Percentiles rank a stretch among this genome's conserved stretches.
Conservation (phyloP, 2,888 invertebrate genomes). For the Disparrhopalites patrizii region DNA sequence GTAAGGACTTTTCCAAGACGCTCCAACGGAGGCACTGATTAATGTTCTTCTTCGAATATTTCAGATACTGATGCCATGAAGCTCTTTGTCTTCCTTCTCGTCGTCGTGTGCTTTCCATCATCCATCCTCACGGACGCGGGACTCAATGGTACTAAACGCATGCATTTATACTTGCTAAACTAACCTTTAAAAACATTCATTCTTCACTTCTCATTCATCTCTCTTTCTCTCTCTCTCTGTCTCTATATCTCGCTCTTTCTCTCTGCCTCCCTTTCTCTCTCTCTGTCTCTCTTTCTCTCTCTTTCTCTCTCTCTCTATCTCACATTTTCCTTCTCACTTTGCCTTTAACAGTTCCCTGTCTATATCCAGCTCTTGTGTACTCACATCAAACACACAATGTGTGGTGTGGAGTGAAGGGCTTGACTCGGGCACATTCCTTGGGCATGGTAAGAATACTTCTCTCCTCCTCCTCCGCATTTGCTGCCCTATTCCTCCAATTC, state of each 20-base stretch:
- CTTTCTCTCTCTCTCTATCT: neutral
- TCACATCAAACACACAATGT: too few species aligned
- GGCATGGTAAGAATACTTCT: too few species aligned
- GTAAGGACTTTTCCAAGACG: neutral
- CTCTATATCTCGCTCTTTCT: neutral
- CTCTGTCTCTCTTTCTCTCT: neutral
- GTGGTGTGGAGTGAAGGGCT: too few species aligned
- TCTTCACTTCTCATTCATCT: conserved; percentile 9
- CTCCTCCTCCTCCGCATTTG: too few species aligned
- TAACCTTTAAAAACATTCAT: conserved; percentile 12
- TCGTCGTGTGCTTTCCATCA: conserved; percentile 15
- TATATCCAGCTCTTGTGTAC: neutral
- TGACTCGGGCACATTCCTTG: too few species aligned
- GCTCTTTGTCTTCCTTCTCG: conserved; percentile 14
- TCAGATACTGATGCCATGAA: conserved; percentile 10
- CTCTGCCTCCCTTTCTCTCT: neutral
- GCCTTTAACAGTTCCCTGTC: neutral
- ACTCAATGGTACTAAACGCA: conserved; percentile 22
- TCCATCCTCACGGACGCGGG: conserved; percentile 23
- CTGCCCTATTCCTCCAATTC: too few species aligned
- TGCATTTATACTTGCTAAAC: conserved; percentile 11
- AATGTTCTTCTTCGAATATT: conserved; percentile 22
- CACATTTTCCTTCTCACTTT: too few species aligned
- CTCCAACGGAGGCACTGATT: conserved; percentile 14
- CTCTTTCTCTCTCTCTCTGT: neutral